A percentile compares a stretch with the other conserved stretches of the same genome.
Evolutionary conservation across 2,888 invertebrate species (phyloP).

Genomic region (Patella ulyssiponensis): DNA sequence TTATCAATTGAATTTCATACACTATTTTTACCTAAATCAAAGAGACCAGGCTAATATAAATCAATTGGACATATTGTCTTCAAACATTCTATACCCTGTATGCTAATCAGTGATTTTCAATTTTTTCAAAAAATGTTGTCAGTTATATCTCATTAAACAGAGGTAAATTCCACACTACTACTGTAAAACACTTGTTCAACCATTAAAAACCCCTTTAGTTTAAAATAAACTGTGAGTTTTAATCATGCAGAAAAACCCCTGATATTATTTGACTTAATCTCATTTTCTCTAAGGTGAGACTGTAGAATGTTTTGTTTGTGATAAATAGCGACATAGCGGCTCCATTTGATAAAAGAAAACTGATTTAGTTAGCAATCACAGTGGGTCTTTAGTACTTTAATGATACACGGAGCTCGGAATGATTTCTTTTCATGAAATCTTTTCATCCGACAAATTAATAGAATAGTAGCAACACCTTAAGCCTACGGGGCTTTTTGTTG

Average conservation of each 20-base stretch:
- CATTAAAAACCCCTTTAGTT: too few relatives aligned
- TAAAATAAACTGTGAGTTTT: too few relatives aligned
- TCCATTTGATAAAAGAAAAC: neutral
- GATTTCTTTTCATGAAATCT: neutral
- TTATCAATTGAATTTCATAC: too few relatives aligned
- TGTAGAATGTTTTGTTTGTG: neutral
- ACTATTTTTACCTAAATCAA: too few relatives aligned
- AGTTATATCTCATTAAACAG: too few relatives aligned
- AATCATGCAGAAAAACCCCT: neutral
- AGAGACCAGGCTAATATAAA: too few relatives aligned
- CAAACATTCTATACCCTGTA: too few relatives aligned
- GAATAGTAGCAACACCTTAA: neutral
- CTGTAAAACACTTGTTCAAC: too few relatives aligned
- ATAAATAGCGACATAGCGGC: neutral
- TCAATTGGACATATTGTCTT: too few relatives aligned
- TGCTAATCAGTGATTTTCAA: too few relatives aligned
- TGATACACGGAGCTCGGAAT: neutral
- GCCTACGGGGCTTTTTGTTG: neutral
- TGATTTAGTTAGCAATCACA: neutral
- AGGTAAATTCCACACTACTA: too few relatives aligned
- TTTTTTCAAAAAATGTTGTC: too few relatives aligned
- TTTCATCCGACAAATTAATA: neutral
- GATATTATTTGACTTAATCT: constrained; percentile 1
- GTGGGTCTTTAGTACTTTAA: neutral
- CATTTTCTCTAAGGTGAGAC: neutral